phyloP scores from a whole-genome alignment of 2,113 vertebrate genomes.

The Microtus oregoni region DNA sequence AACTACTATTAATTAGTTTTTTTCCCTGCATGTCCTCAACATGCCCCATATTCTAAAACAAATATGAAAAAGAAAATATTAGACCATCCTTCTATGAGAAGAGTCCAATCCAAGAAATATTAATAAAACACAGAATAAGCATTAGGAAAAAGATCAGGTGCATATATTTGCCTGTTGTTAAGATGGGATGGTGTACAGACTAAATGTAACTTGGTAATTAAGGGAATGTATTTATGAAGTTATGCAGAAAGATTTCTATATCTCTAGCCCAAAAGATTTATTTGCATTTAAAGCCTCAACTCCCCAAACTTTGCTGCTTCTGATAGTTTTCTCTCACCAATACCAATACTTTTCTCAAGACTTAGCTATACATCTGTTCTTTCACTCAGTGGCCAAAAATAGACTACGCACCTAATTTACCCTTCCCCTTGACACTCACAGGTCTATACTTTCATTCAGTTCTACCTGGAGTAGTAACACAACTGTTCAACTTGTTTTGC shows the following conservation, averaged over 20 bases:
- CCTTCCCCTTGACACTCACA: background rate
- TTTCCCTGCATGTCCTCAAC: constrained; percentile 3
- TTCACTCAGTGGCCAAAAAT: constrained; percentile 1
- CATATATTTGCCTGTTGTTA: background rate
- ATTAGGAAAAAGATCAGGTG: background rate
- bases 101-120: background rate
- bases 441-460: background rate
- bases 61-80: background rate
- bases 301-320: constrained; percentile 17
- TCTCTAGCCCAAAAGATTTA: background rate
- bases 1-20: constrained; percentile 16
- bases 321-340: constrained; percentile 50
- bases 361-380: background rate
- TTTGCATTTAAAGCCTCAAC: background rate
- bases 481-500: background rate
- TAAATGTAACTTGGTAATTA: constrained; percentile 34
- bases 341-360: background rate
- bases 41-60: constrained; percentile 18
- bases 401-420: background rate
- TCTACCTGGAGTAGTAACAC: background rate
- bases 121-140: constrained; percentile 24
- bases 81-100: constrained; percentile 7
- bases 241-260: background rate
- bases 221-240: constrained; percentile 40
- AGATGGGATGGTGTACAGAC: background rate